Conservation (phyloP, 2,888 invertebrate genomes). For the Laspeyria flexula region DNA sequence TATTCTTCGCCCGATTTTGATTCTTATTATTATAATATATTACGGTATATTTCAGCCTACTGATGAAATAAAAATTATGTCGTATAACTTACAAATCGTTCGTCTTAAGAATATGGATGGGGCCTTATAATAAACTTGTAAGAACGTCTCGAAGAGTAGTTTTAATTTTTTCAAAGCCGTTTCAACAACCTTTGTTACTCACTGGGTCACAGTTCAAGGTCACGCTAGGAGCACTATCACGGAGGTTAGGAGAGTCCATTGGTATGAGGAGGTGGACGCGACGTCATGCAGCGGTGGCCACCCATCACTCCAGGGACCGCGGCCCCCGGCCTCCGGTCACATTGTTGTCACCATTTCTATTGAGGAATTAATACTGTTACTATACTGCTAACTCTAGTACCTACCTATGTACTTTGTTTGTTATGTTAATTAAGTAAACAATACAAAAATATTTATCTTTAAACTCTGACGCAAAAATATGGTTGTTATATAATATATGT, state of each 20-base stretch:
- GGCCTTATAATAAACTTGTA: constrained; percentile 1
- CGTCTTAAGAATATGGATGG: neutral
- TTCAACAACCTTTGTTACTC: constrained; percentile 35
- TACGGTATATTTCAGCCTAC: too few species aligned
- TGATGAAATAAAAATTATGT: too few species aligned
- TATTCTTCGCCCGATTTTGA: too few species aligned
- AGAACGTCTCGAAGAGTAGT: constrained; percentile 12
- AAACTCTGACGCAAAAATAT: too few species aligned
- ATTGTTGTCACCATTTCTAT: constrained; percentile 81
- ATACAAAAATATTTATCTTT: too few species aligned
- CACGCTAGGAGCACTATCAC: constrained; percentile 53
- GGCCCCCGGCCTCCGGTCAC: constrained; percentile 73
- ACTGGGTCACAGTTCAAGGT: constrained; percentile 39
- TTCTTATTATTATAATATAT: too few species aligned
- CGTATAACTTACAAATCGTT: too few species aligned
- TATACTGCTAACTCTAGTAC: neutral
- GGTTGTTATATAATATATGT: too few species aligned
- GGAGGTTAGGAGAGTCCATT: constrained; percentile 31
- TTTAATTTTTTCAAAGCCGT: constrained; percentile 20
- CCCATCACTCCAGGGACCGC: constrained; percentile 69
- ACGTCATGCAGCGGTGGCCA: constrained; percentile 65
- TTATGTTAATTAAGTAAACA: too few species aligned
- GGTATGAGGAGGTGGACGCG: constrained; percentile 14
- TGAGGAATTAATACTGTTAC: neutral
- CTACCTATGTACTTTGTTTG: too few species aligned